Evolutionary conservation across 1,140 invertebrate genomes (phyloP).

Genomic region (Cecropterus lyciades): DNA sequence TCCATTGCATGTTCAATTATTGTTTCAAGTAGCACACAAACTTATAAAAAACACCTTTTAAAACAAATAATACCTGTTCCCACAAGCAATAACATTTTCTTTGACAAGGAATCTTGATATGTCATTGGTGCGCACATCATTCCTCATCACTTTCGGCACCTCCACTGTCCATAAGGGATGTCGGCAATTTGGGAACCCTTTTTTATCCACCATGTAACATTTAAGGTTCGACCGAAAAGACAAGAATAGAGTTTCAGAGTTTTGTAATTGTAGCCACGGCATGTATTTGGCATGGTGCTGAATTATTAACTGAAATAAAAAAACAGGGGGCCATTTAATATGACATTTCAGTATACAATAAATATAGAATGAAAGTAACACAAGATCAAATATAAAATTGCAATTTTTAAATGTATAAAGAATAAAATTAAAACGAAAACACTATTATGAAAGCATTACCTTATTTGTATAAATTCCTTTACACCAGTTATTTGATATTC

Average conservation of each 20-base stretch:
- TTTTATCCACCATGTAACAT: conserved; percentile 53
- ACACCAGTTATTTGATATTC: conserved; percentile 69
- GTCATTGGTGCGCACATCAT: conserved; percentile 72
- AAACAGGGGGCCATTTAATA: too few species aligned
- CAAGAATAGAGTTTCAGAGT: conserved; percentile 54
- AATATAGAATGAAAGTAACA: background rate
- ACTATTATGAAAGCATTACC: conserved; percentile 45
- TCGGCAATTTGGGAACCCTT: conserved; percentile 44
- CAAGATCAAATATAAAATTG: background rate
- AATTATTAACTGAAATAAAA: conserved; percentile 55
- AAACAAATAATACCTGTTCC: conserved; percentile 64
- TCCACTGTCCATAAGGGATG: conserved; percentile 52
- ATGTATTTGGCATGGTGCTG: conserved; percentile 66
- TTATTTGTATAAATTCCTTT: conserved; percentile 63
- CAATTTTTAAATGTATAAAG: background rate
- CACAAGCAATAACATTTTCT: conserved; percentile 62
- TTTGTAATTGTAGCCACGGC: conserved; percentile 64
- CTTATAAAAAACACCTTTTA: background rate
- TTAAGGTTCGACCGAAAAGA: conserved; percentile 59
- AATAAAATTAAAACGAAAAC: too few species aligned
- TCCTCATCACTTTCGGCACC: conserved; percentile 59
- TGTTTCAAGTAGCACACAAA: too few species aligned
- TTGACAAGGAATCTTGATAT: conserved; percentile 72
- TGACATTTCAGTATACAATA: too few species aligned
- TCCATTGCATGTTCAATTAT: too few species aligned